These are phyloP conservation scores for Myopa tessellatipennis DNA, from an alignment of 2,888 invertebrate species.

Conservation along the genomic window DNA sequence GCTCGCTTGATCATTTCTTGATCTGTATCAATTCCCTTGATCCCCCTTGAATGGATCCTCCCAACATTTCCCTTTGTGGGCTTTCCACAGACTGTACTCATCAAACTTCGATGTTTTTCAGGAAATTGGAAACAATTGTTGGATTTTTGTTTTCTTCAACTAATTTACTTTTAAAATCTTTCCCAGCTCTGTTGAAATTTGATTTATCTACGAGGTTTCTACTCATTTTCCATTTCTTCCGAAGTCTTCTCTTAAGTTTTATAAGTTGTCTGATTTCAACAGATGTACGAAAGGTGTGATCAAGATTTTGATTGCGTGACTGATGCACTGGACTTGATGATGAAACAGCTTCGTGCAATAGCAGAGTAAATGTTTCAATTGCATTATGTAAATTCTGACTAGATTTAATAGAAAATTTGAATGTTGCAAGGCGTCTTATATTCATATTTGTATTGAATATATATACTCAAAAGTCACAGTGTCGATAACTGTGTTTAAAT, in stretches of 20 bases:
- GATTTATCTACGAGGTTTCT: conserved; percentile 4
- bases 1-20: too few species aligned
- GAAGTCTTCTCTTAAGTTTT: conserved; percentile 2
- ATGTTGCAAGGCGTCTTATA: conserved; percentile 1
- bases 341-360: conserved; percentile 26
- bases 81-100: too few species aligned
- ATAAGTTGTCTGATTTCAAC: conserved; percentile 22
- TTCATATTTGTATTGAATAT: conserved; percentile 1
- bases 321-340: conserved; percentile 28
- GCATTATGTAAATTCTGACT: conserved; percentile 21
- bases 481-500: not conserved
- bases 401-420: conserved; percentile 17
- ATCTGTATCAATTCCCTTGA: too few species aligned
- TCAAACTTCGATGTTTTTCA: too few species aligned
- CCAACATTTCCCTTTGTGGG: too few species aligned
- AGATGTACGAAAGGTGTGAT: too few species aligned
- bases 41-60: too few species aligned
- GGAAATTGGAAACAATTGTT: not conserved
- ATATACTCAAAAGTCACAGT: not conserved
- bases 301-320: not conserved
- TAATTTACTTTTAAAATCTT: too few species aligned
- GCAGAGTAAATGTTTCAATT: conserved; percentile 32
- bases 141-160: not conserved
- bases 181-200: too few species aligned
- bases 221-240: conserved; percentile 5